Evolutionary conservation across 2,797 vertebrate genomes (phyloP).

Genomic region (Calcarius lapponicus): DNA sequence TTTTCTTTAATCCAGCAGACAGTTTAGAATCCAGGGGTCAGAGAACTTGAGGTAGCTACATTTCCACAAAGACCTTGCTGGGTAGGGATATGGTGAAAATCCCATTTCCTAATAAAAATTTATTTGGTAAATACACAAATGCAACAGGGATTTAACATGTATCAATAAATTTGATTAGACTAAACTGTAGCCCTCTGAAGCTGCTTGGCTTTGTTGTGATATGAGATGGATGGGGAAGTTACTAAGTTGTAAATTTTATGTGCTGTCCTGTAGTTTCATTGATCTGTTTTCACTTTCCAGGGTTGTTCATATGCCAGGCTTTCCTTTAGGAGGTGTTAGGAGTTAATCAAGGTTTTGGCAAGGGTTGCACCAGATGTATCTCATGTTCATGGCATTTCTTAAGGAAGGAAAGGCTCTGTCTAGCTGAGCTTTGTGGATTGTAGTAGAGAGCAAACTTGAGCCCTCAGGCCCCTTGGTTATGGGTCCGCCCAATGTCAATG

Average conservation of each 20-base stretch:
- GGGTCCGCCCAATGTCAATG: accelerated
- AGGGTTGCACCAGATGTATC: background rate
- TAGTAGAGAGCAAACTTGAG: background rate
- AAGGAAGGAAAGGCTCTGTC: background rate
- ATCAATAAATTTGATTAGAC: background rate
- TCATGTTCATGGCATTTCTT: background rate
- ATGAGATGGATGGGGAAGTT: accelerated
- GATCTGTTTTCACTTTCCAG: background rate
- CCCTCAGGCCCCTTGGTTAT: background rate
- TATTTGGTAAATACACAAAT: background rate
- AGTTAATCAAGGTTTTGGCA: background rate
- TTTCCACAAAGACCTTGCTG: background rate
- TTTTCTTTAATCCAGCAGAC: background rate
- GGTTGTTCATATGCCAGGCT: background rate
- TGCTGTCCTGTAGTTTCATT: background rate
- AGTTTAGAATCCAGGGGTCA: background rate
- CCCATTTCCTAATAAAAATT: background rate
- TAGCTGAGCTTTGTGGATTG: background rate
- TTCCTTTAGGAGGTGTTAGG: background rate
- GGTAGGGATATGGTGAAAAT: background rate
- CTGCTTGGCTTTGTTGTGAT: background rate
- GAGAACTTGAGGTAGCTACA: background rate
- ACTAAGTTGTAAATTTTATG: accelerated
- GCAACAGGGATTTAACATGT: background rate
- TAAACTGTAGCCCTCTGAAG: background rate